Evolutionary conservation across 2,797 vertebrate species (phyloP), one percentile per base, ranked within the genome.

Genomic region (Limosa lapponica): DNA sequence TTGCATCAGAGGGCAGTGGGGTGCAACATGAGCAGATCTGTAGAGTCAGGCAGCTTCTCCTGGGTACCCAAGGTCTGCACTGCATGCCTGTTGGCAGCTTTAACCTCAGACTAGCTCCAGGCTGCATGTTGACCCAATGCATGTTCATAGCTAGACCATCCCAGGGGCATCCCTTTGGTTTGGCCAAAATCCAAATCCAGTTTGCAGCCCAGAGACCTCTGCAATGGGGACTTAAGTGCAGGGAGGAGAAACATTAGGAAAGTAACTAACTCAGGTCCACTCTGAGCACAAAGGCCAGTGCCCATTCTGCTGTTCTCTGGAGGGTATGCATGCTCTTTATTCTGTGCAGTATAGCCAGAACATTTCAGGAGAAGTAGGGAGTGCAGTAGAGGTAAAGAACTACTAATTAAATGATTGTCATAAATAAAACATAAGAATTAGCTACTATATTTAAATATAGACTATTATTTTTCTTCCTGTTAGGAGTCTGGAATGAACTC

Each of bases 341-440:
- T 64, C 14, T 13, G 4, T 41, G 27, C 20, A 66, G 28, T 51
- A 13, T 7, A 66, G 43, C 11, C 65, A 86, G 49, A 74, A 71
- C 32, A 52, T 61, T 74, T 88, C 69, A 80, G 73, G 23, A 73
- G n/a, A 82, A n/a, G 28, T 11, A 17, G 11, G 19, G 16, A 59
- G 44, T 64, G 13, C 6, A 71, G 32, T 11, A 84, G 71, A 82
- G 55, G 88, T 30, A 71, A 88, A 86, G 48, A 83, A 32, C 43
- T 49, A 30, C 30, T 79, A 88, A 87, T 95, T 64, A 92, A 94
- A 81, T 61, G 2, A 43, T 61, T 71, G 27, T 66, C 27, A 94
- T 86, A 88, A 89, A 90, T 94, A 88, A 96, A 92, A 79, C 49
- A 89, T 83, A 79, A 59, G 67, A 88, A 51, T 37, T 54, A 16